Base-by-base conservation (phyloP, 2,888 invertebrate species). In the Amiota minor region DNA sequence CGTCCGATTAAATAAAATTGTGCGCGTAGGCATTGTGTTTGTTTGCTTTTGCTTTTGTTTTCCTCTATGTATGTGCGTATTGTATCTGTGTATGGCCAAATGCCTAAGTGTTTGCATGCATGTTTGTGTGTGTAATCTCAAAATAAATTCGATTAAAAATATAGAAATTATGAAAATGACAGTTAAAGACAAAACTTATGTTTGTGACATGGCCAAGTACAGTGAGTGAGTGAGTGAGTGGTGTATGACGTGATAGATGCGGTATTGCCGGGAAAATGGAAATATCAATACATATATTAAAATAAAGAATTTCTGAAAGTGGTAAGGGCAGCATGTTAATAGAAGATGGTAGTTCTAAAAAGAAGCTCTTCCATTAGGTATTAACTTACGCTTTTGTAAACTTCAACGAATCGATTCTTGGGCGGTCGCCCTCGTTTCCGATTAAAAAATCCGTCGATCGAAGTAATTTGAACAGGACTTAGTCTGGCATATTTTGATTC, bases 361-460 rank as follows among this genome's bases (percentile, higher is more conserved):
- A 50, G 49, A 35, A 64, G 46, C 11, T 16, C n/a, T 20, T 35
- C 35, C 35, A 35, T 35, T 35, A 35, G 35, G 35, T 64, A 18
- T 12, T 46, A 77, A 92, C 93, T 93, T 91, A 94, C 94, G 87
- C 94, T 95, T 94, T 95, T 95, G 93, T 96, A 96, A 76, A 96
- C 96, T 92, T 97, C 97, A 56, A 97, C 96, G 14, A 97, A 95
- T 0, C 97, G 93, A 89, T 98, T 98, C 91, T 98, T 98, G 14
- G 98, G 98, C n/a, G 98, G 98, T 76, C 98, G 92, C 62, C 98
- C 98, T 47, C 98, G 92, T 86, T 98, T 97, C 75, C 97, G 92
- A 88, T 96, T 95, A 87, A 97, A 97, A 93, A 97, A 96, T 71
- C 96, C 96, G 89, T 97, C 97, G 80, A 97, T 92, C 50, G 95